Evolutionary conservation across 2,888 invertebrate species (phyloP).

Genomic region (Microctonus aethiopoides): DNA sequence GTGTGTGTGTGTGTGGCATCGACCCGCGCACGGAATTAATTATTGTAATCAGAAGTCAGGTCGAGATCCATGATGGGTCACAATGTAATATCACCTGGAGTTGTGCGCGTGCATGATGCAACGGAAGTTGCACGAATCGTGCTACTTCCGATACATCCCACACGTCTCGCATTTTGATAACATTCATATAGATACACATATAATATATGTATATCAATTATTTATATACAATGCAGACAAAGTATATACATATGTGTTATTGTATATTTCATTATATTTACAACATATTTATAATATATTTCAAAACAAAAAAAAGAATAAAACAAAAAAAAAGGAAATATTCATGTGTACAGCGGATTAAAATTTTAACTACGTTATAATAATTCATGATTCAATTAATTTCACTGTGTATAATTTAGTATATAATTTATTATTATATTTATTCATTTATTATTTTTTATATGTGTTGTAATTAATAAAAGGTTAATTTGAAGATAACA

Average conservation of each 20-base stretch:
- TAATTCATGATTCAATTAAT: neutral
- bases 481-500: neutral
- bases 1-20: conserved; percentile 18
- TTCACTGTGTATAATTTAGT: no score
- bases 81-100: conserved; percentile 14
- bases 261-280: no score
- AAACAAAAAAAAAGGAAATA: no score
- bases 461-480: neutral
- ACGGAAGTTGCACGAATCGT: conserved; percentile 28
- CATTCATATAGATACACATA: neutral
- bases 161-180: conserved; percentile 27
- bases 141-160: conserved; percentile 44
- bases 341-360: neutral
- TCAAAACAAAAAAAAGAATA: no score
- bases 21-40: conserved; percentile 38
- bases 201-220: conserved; percentile 5
- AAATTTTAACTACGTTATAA: neutral
- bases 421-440: no score
- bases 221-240: neutral
- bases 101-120: conserved; percentile 26
- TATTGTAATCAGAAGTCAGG: conserved; percentile 40
- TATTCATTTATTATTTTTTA: neutral
- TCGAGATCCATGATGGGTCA: conserved; percentile 16
- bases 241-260: no score
- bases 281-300: no score